Base-by-base conservation (phyloP, 2,113 vertebrate genomes). In the Todiramphus chloris region DNA sequence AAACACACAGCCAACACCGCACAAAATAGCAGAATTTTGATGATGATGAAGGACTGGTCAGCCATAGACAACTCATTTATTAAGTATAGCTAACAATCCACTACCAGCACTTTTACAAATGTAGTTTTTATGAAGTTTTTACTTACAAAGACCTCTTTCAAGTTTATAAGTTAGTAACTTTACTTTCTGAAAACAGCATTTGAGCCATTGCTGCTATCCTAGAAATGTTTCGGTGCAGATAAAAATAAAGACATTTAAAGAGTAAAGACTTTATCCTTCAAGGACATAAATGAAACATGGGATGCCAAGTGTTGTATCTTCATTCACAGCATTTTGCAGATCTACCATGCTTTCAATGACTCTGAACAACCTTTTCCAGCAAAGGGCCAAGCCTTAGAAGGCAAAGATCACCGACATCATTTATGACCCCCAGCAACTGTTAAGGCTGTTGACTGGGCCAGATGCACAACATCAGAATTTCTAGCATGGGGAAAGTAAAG, bases 11-110 rank as follows among this genome's bases (percentile, higher is more conserved):
- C 62, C 83, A 95, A 78, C 92, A 93, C 1, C 66, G 74, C 91
- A 97, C 91, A 89, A 90, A 91, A 86, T 39, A 96, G 94, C 94
- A 94, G 82, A 94, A 92, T 66, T 66, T 93, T 63, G 82, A 97
- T 97, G 95, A 95, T 58, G 93, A 96, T 96, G 94, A 64, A 72
- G 23, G 58, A 89, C 90, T 87, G 70, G 62, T 67, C 62, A 89
- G 82, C 76, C 66, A 62, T 79, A 76, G 19, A 46, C 24, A 90
- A 82, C 72, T 55, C 56, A 31, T 28, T 37, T 55, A 10, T 85
- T 74, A 58, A 48, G 63, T 55, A 83, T 1, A 70, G 48, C 55
- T 74, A 86, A 62, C 76, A 89, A 89, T 44, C 60, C n/a, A 44
- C 62, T 76, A 43, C 10, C 8, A 17, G 58, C 27, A 16, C 43